Evolutionary conservation across 2,113 vertebrate genomes (phyloP).

Genomic region (Rhea americana): DNA sequence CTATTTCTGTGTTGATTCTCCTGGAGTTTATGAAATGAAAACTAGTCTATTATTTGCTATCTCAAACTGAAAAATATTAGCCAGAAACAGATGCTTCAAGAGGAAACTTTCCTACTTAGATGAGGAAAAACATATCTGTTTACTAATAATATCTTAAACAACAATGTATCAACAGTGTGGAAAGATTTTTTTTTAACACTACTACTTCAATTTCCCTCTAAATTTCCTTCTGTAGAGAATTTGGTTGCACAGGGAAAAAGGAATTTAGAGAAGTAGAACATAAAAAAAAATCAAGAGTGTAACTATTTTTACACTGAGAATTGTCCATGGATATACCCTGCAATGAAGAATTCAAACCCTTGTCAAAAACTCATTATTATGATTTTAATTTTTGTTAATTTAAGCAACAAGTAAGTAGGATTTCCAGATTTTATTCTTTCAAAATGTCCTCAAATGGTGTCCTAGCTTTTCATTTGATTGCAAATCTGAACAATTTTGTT

Average conservation of each 20-base stretch:
- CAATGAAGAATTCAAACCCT: neutral
- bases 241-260: neutral
- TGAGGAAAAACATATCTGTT: neutral
- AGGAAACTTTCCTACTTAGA: neutral
- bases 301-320: neutral
- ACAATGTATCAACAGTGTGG: neutral
- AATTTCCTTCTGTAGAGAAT: neutral
- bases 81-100: neutral
- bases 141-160: neutral
- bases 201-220: neutral
- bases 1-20: neutral
- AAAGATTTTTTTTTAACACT: neutral
- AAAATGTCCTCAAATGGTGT: neutral
- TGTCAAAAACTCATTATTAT: neutral
- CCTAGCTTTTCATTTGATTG: neutral
- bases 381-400: neutral
- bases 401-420: neutral
- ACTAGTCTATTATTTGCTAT: neutral
- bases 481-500: neutral
- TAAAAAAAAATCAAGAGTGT: neutral
- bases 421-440: neutral
- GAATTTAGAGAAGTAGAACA: neutral
- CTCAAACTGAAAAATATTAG: neutral
- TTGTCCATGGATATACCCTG: neutral
- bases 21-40: neutral